Evolutionary conservation across 2,797 vertebrate species (phyloP).

Genomic region (Chromis chromis): DNA sequence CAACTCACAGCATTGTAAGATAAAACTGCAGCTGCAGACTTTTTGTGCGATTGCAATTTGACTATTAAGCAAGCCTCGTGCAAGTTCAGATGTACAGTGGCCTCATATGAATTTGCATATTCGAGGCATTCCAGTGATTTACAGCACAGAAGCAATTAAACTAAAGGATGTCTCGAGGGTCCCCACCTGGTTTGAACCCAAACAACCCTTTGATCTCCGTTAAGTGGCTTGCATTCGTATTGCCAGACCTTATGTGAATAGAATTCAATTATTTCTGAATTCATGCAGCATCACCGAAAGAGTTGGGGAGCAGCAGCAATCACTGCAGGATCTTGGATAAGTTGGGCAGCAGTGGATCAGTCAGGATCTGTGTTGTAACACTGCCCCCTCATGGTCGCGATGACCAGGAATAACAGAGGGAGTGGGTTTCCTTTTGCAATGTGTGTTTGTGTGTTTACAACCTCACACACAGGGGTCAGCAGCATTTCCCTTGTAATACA

Average conservation of each 20-base stretch:
- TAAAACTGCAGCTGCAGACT: conserved; percentile 55
- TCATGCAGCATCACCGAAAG: conserved; percentile 59
- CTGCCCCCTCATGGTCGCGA: conserved; percentile 76
- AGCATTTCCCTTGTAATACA: conserved; percentile 14
- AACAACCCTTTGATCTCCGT: conserved; percentile 69
- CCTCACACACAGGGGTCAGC: conserved; percentile 40
- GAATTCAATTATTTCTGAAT: conserved; percentile 74
- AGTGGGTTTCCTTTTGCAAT: not conserved
- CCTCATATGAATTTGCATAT: conserved; percentile 75
- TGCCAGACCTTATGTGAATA: conserved; percentile 68
- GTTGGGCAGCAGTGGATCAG: conserved; percentile 3
- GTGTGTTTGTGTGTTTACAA: conserved; percentile 17
- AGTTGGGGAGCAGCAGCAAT: conserved; percentile 42
- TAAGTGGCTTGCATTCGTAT: conserved; percentile 67
- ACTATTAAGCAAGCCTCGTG: conserved; percentile 39
- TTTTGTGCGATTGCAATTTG: conserved; percentile 37
- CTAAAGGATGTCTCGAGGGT: conserved; percentile 76
- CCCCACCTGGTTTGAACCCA: conserved; percentile 80
- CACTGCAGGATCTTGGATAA: conserved; percentile 56
- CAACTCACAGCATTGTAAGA: conserved; percentile 6
- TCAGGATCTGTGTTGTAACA: conserved; percentile 60
- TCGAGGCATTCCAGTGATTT: conserved; percentile 72
- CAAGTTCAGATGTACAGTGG: conserved; percentile 47
- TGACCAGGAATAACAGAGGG: too few species aligned
- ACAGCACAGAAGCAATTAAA: conserved; percentile 79